Percentiles rank a stretch among this genome's conserved stretches.
These are phyloP conservation scores for Glyptemys insculpta DNA, from an alignment of 2,797 vertebrate species.

Conservation along the genomic window DNA sequence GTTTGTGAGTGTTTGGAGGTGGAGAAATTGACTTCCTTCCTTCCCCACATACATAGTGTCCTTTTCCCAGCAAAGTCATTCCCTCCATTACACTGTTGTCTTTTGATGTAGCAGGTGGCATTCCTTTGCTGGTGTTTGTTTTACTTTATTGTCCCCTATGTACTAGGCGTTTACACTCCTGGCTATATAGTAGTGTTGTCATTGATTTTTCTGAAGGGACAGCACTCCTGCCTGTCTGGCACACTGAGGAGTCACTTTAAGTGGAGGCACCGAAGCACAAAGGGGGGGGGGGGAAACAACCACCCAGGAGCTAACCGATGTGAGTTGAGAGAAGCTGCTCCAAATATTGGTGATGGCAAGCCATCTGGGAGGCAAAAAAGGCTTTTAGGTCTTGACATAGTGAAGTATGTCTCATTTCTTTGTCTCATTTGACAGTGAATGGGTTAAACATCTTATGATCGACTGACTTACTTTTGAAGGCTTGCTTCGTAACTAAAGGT, in stretches of 20 bases:
- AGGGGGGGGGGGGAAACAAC: too few species aligned
- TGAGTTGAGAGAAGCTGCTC: not conserved
- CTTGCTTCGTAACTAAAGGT: slow-evolving; percentile 23
- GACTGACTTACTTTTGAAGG: not conserved
- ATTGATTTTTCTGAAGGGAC: not conserved
- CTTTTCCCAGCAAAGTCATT: not conserved
- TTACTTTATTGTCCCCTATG: not conserved
- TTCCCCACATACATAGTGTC: not conserved
- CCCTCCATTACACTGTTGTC: not conserved
- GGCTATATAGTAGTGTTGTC: not conserved
- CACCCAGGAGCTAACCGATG: not conserved
- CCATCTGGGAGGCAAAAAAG: not conserved
- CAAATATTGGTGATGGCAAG: not conserved
- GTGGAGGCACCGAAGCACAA: not conserved
- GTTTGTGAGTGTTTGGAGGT: not conserved
- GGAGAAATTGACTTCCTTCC: not conserved
- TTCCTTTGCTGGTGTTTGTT: not conserved
- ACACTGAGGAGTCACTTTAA: not conserved
- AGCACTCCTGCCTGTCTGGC: not conserved
- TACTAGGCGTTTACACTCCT: not conserved
- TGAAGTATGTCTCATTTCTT: not conserved
- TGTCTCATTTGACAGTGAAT: slow-evolving; percentile 8
- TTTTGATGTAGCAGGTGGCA: not conserved
- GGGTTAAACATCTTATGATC: slow-evolving; percentile 40
- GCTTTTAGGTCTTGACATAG: not conserved